Evolutionary conservation across 2,113 vertebrate species (phyloP).

Genomic region (Myrmecobius fasciatus): DNA sequence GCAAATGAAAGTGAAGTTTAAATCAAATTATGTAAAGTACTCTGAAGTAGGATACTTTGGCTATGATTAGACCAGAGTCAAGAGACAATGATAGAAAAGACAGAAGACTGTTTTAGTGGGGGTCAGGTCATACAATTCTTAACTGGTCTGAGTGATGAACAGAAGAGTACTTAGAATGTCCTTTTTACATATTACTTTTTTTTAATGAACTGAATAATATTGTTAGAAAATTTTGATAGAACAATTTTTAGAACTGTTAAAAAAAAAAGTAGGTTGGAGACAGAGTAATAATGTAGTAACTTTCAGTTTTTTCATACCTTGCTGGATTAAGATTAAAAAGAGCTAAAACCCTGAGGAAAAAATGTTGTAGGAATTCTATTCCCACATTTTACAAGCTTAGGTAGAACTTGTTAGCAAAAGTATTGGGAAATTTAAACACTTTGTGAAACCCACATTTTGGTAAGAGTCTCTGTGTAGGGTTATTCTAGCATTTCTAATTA

Average conservation of each 20-base stretch:
- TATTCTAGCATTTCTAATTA: conserved; percentile 27
- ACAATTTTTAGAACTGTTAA: neutral
- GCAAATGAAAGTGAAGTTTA: neutral
- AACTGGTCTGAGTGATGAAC: neutral
- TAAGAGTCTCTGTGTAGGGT: neutral
- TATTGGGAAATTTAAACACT: neutral
- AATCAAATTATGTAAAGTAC: neutral
- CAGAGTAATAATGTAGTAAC: neutral
- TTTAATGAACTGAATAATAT: neutral
- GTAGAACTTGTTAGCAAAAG: neutral
- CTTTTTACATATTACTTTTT: neutral
- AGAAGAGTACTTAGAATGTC: neutral
- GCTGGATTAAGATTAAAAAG: neutral
- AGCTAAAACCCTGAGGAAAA: neutral
- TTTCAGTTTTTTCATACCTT: neutral
- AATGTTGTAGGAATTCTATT: neutral
- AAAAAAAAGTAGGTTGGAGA: neutral
- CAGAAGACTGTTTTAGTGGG: neutral
- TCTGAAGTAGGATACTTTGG: neutral
- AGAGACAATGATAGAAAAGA: neutral
- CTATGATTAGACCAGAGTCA: neutral
- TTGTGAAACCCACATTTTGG: conserved; percentile 21
- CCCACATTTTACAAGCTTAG: neutral
- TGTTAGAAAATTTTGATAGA: neutral
- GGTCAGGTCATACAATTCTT: neutral